These are phyloP conservation scores for Brachynemurus nebulosus DNA, from an alignment of 2,888 invertebrate genomes.

Conservation along the genomic window DNA sequence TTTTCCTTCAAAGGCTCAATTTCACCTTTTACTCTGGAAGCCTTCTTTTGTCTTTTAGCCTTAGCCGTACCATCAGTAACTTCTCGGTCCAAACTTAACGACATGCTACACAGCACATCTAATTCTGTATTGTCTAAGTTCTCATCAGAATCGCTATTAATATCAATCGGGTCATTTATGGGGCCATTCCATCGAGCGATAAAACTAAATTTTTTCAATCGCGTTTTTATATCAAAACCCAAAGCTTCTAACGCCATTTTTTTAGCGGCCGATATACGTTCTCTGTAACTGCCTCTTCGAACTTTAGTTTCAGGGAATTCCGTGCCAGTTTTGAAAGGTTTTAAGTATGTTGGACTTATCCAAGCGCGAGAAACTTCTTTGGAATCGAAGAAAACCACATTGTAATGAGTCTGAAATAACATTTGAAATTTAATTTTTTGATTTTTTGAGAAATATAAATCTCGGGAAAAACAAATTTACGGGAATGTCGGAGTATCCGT, in stretches of 20 bases:
- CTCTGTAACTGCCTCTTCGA: slow-evolving; percentile 28
- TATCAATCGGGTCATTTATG: slow-evolving; percentile 20
- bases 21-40: too few relatives aligned
- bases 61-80: too few relatives aligned
- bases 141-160: not conserved
- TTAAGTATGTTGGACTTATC: slow-evolving; percentile 31
- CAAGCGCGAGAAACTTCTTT: slow-evolving; percentile 33
- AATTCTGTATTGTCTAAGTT: too few relatives aligned
- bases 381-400: slow-evolving; percentile 39
- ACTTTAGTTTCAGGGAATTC: slow-evolving; percentile 24
- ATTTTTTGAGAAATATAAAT: not conserved
- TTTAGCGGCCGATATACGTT: slow-evolving; percentile 30
- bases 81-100: too few relatives aligned
- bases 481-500: slow-evolving; percentile 21
- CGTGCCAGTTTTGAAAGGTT: slow-evolving; percentile 25
- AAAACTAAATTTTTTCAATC: slow-evolving; percentile 35
- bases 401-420: slow-evolving; percentile 42
- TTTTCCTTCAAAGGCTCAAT: too few relatives aligned
- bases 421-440: not conserved
- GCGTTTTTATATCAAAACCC: slow-evolving; percentile 25
- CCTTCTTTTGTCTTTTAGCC: too few relatives aligned
- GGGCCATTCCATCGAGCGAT: slow-evolving; percentile 32
- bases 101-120: too few relatives aligned
- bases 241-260: slow-evolving; percentile 33
- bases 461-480: not conserved